Conservation (phyloP, 2,113 vertebrate species). For the Oxyruncus cristatus region DNA sequence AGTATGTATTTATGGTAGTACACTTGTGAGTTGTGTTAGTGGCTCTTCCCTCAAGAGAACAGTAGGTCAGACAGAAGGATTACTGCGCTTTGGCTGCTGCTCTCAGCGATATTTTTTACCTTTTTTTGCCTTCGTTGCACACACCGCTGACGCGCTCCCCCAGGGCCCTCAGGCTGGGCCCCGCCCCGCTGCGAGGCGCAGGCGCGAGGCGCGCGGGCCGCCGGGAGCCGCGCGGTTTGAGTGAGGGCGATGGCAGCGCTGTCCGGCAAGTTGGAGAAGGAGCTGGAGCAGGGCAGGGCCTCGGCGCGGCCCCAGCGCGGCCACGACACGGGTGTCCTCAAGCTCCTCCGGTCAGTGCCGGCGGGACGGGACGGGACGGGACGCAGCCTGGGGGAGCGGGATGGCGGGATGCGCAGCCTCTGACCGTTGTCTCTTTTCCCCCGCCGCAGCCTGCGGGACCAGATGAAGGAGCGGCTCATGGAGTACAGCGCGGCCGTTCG, state of each 20-base stretch:
- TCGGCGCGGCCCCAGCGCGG: accelerated
- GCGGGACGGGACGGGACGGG: background rate
- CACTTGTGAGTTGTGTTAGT: background rate
- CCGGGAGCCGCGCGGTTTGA: background rate
- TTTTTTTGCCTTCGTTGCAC: accelerated
- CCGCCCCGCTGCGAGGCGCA: background rate
- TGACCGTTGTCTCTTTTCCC: background rate
- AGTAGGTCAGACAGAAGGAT: background rate
- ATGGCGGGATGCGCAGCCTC: background rate
- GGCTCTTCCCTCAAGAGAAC: background rate
- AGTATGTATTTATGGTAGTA: background rate
- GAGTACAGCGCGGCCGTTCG: background rate
- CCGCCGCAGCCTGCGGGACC: conserved; percentile 43
- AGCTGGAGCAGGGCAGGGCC: too few species aligned
- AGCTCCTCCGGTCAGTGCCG: background rate
- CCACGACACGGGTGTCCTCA: accelerated
- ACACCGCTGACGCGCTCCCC: too few species aligned
- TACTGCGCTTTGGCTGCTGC: accelerated
- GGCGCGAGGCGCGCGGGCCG: background rate
- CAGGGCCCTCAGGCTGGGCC: too few species aligned
- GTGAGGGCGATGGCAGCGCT: accelerated
- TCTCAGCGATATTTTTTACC: accelerated
- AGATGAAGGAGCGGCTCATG: conserved; percentile 54
- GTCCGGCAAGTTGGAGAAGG: accelerated
- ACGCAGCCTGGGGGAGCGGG: too few species aligned